A percentile compares a stretch with the other conserved stretches of the same genome.
phyloP scores from a whole-genome alignment of 2,113 vertebrate genomes.

The Otus sunia region DNA sequence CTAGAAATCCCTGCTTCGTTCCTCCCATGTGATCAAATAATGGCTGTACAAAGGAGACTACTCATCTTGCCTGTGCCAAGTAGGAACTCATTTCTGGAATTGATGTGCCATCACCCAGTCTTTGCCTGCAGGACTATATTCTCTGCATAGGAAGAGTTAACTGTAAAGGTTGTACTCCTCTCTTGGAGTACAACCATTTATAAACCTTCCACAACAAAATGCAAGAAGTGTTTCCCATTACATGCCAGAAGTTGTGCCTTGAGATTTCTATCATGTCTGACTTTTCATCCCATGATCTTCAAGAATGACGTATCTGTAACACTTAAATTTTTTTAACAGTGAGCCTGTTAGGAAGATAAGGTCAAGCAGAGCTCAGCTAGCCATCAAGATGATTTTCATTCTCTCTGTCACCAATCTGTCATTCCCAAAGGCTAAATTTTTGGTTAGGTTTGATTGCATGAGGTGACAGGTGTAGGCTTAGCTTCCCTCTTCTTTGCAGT shows the following conservation, averaged over 20 bases:
- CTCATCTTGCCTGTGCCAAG: neutral
- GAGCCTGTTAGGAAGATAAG: neutral
- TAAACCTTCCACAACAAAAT: neutral
- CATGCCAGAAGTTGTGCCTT: neutral
- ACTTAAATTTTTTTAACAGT: neutral
- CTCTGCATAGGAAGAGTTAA: neutral
- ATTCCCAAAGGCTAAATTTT: neutral
- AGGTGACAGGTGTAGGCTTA: neutral
- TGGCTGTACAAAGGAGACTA: neutral
- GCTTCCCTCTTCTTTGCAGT: neutral
- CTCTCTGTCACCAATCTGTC: neutral
- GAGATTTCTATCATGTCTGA: neutral
- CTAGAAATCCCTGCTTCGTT: neutral
- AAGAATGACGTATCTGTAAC: neutral
- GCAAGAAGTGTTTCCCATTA: neutral
- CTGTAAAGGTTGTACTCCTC: neutral
- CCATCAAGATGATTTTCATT: neutral
- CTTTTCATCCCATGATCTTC: neutral
- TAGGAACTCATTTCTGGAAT: neutral
- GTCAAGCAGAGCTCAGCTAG: neutral
- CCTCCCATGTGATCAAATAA: neutral
- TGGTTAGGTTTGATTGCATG: neutral
- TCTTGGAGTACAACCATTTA: neutral
- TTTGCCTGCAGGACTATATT: neutral
- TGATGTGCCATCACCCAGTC: neutral